Base-by-base conservation (phyloP, 2,113 vertebrate species). In the Lepus americanus region DNA sequence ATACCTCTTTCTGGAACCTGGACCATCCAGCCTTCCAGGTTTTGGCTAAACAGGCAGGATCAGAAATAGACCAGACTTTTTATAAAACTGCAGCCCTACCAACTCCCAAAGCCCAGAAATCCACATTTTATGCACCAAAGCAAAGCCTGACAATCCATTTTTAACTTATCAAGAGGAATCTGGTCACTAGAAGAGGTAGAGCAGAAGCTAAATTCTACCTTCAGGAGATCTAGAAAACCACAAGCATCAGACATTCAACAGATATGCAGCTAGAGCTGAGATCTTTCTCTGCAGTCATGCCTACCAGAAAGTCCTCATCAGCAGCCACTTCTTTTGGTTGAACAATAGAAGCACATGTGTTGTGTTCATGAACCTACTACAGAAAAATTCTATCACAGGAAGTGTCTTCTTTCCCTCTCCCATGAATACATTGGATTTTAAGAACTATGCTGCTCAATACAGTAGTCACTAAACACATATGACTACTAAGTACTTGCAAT, bases 61-160 rank as follows among this genome's bases (percentile, higher is more conserved):
- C 66, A 95, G 80, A 10, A 96, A 78, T 59, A 25, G 29, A 33
- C 25, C 49, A 44, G 2, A 66, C 16, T n/a, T 78, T 67, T 59
- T 17, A 92, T 88, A 76, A 95, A 97, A 94, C 0, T 79, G 17
- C 51, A 83, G 9, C 7, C 83, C 17, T n/a, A 80, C n/a, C 27
- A 92, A 77, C 6, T 70, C 2, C 2, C 44, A 51, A 86, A 96
- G 33, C 16, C 67, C 44, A 86, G n/a, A 83, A 94, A 94, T 67
- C 29, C 13, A 49, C 36, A 31, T 8, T 25, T 3, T 44, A 13
- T 23, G 1, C 11, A 49, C 29, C 55, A 88, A 36, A 81, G 29
- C n/a, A 92, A 95, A 53, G 5, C 4, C 17, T 72, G 9, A n/a
- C 31, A 59, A 72, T 83, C 5, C 5, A 23, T 77, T 78, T 59